Evolutionary conservation across 2,888 invertebrate species (phyloP).

Genomic region (Netelia inedita): DNA sequence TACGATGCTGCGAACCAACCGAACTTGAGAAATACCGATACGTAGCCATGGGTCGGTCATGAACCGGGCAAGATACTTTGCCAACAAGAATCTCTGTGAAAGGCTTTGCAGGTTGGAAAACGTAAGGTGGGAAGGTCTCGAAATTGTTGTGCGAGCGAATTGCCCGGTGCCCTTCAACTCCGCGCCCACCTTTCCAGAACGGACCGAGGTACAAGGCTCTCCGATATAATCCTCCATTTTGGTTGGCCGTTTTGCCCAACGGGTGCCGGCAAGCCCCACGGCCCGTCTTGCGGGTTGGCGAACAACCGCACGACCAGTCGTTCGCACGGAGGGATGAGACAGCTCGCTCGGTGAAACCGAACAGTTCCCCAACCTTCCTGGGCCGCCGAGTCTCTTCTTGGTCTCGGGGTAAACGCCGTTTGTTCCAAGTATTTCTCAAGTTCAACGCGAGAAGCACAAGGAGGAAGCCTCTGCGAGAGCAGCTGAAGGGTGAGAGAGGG

Average conservation of each 20-base stretch:
- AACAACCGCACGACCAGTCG: constrained; percentile 51
- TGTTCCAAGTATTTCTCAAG: constrained; percentile 61
- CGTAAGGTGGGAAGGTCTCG: neutral
- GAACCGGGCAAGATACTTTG: neutral
- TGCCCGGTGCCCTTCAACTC: neutral
- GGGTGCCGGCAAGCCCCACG: constrained; percentile 21
- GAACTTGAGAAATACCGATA: constrained; percentile 5
- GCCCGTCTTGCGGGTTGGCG: constrained; percentile 43
- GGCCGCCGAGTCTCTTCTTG: constrained; percentile 54
- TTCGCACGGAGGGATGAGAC: constrained; percentile 1
- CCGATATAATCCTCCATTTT: constrained; percentile 18
- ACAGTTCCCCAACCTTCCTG: neutral
- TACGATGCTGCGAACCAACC: constrained; percentile 15
- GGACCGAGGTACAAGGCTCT: constrained; percentile 19
- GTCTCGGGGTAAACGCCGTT: constrained; percentile 15
- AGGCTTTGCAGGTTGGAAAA: constrained; percentile 36
- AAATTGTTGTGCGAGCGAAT: constrained; percentile 38
- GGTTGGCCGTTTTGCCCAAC: constrained; percentile 39
- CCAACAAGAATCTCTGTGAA: neutral
- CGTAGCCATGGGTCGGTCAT: neutral
- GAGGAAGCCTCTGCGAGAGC: constrained; percentile 18
- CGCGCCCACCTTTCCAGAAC: constrained; percentile 6
- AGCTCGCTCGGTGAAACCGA: constrained; percentile 1
- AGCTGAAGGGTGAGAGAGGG: neutral
- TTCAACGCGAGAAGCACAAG: constrained; percentile 32